Conservation (phyloP, 2,797 vertebrate genomes). For the Paratrypauchen microcephalus region DNA sequence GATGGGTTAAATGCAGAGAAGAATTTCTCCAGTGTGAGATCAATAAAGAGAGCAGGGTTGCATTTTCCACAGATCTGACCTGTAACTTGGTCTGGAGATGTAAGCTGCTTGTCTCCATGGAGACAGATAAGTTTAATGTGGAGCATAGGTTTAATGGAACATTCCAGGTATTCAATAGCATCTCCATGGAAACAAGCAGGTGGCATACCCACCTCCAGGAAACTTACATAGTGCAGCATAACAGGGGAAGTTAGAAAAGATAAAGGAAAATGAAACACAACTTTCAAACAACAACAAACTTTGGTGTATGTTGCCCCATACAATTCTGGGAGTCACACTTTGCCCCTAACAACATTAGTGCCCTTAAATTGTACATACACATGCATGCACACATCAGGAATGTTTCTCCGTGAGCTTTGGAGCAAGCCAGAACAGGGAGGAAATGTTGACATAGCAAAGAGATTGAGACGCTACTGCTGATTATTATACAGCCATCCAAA, state of each 20-base stretch:
- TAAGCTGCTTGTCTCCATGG: too few relatives aligned
- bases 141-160: neutral
- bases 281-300: constrained; percentile 12
- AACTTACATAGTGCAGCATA: neutral
- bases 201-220: neutral
- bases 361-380: constrained; percentile 38
- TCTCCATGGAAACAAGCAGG: neutral
- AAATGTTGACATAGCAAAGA: constrained; percentile 60
- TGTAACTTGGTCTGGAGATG: too few relatives aligned
- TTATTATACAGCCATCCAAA: constrained; percentile 59
- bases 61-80: too few relatives aligned
- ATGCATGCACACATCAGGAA: constrained; percentile 57
- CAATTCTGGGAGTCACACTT: constrained; percentile 23
- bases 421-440: constrained; percentile 71
- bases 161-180: neutral
- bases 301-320: constrained; percentile 20
- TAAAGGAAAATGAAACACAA: neutral
- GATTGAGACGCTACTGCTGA: constrained; percentile 58
- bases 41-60: too few relatives aligned
- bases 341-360: constrained; percentile 27
- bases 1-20: too few relatives aligned
- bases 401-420: constrained; percentile 44
- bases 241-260: neutral
- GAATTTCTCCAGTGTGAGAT: too few relatives aligned
- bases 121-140: neutral